phyloP scores from a whole-genome alignment of 2,797 vertebrate genomes.

The Phaenicophaeus curvirostris region DNA sequence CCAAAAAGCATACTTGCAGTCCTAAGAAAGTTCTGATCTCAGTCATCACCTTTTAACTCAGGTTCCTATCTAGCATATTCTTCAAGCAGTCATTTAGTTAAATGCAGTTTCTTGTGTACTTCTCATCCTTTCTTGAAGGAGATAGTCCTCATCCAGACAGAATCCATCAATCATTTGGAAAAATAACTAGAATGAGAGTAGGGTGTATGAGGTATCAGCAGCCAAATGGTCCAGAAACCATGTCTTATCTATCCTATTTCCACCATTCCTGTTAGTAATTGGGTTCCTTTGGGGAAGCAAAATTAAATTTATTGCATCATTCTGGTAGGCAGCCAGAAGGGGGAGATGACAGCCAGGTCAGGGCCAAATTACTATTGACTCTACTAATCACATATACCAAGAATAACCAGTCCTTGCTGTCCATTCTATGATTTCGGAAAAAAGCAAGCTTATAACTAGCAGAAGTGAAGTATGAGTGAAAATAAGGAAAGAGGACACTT shows the following conservation, averaged over 20 bases:
- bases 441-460: background rate
- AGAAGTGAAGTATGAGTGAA: background rate
- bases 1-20: background rate
- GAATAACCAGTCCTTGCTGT: background rate
- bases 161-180: background rate
- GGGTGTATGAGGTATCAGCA: background rate
- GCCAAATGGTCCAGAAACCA: background rate
- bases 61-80: background rate
- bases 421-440: background rate
- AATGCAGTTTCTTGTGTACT: background rate
- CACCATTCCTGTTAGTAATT: background rate
- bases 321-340: conserved; percentile 45
- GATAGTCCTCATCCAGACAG: background rate
- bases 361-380: conserved; percentile 14
- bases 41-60: background rate
- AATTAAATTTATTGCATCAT: background rate
- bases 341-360: conserved; percentile 37
- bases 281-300: background rate
- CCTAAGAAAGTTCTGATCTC: background rate
- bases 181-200: background rate
- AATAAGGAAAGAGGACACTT: background rate
- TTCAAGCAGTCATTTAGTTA: background rate
- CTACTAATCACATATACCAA: background rate
- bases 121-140: background rate
- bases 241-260: background rate